Evolutionary conservation across 2,888 invertebrate genomes (phyloP), one percentile per base, ranked within the genome.

Genomic region (Idaea dimidiata): DNA sequence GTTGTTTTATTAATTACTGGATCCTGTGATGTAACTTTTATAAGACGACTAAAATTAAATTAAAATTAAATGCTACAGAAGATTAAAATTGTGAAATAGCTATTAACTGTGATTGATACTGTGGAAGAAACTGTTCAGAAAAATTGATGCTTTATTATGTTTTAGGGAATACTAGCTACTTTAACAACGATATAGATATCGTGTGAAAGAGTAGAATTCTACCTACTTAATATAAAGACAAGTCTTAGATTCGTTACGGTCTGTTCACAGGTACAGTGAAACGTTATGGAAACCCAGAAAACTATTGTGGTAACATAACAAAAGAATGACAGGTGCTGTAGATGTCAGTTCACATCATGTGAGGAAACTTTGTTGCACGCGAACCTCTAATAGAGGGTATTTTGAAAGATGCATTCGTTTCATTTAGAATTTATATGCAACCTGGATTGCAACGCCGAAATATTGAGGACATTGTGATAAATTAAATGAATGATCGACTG

Each of bases 261-360:
- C 43, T 59, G 17, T 33, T 59, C 58, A 33, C 43, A 43, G 43
- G 14, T 54, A 58, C 55, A 61, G 65, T 78, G 78, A 80, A 79
- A 78, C 73, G 72, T 72, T 76, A 77, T 80, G 75, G 78, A 78
- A 78, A 77, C 75, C 78, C 79, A 80, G 82, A 82, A 79, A 79
- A 78, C 83, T 79, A 87, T 87, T 83, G 84, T 82, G 70, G 73
- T 73, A 56, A 66, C 69, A 65, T 71, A 82, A 89, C 89, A 89
- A 89, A 88, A 81, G 81, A 89, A 86, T 88, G 80, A 83, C 83
- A 80, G 83, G 84, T 81, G 78, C 79, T 73, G 72, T 70, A 70
- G 75, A 67, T 73, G 66, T 72, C 75, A 72, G 77, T 80, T 83
- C 79, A 72, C 82, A 81, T 73, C 65, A 67, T 70, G 72, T 79